Conservation (phyloP, 2,797 vertebrate species). For the Vultur gryphus region DNA sequence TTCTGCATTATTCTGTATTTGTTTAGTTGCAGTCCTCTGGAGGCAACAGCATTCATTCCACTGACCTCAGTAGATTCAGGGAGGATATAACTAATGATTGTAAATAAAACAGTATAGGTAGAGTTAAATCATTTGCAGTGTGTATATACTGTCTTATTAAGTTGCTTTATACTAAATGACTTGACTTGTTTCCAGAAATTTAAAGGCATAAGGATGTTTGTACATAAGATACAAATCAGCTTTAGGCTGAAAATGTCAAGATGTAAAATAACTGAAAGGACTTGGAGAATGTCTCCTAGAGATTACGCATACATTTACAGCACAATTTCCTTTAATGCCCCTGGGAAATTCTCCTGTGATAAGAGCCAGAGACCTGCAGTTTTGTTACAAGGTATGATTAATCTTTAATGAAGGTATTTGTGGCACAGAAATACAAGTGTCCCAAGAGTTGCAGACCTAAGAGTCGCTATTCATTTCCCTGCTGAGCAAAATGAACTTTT, state of each 20-base stretch:
- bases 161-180: neutral
- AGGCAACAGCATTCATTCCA: neutral
- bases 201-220: neutral
- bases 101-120: neutral
- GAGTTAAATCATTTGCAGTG: neutral
- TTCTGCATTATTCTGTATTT: neutral
- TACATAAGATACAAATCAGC: neutral
- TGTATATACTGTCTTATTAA: neutral
- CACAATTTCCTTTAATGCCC: neutral
- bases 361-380: neutral
- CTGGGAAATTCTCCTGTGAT: neutral
- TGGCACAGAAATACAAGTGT: neutral
- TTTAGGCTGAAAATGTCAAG: neutral
- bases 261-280: neutral
- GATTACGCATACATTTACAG: neutral
- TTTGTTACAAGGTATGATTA: conserved; percentile 3
- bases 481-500: neutral
- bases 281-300: neutral
- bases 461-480: neutral
- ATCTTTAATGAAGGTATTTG: conserved; percentile 28
- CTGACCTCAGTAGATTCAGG: neutral
- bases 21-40: neutral
- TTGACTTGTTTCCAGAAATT: neutral
- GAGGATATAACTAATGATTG: neutral
- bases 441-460: neutral